phyloP scores from a whole-genome alignment of 2,113 vertebrate genomes.

The Isurus oxyrinchus region DNA sequence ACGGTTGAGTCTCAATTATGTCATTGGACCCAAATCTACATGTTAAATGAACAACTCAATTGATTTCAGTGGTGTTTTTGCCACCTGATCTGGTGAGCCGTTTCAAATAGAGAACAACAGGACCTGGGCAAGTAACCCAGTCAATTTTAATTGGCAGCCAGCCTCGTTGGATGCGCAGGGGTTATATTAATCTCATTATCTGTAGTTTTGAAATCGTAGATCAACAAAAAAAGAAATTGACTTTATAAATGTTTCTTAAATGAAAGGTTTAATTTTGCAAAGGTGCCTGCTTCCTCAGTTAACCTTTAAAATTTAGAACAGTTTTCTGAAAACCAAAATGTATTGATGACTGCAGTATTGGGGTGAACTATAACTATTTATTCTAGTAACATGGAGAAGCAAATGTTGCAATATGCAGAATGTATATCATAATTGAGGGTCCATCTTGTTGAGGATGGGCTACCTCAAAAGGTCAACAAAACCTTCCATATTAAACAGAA shows the following conservation, averaged over 20 bases:
- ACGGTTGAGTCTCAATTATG: background rate
- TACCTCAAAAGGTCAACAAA: background rate
- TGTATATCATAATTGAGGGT: background rate
- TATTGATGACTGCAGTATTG: background rate
- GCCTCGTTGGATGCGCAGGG: background rate
- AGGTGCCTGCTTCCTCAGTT: background rate
- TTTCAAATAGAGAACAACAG: background rate
- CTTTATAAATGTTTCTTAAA: too few relatives aligned
- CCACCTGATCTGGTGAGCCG: background rate
- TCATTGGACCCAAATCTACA: background rate
- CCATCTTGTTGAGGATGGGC: background rate
- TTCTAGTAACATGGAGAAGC: background rate
- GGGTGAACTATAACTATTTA: background rate
- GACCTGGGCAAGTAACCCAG: background rate
- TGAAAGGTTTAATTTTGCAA: background rate
- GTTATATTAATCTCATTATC: too few relatives aligned
- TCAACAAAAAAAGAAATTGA: too few relatives aligned
- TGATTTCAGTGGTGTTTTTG: too few relatives aligned
- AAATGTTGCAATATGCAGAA: background rate
- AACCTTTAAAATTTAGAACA: too few relatives aligned
- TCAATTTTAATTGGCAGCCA: background rate
- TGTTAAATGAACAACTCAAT: background rate
- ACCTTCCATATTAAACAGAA: background rate
- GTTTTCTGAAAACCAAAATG: too few relatives aligned
- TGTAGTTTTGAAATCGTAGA: too few relatives aligned